Percentiles rank a stretch among this genome's conserved stretches.
phyloP scores from a whole-genome alignment of 2,888 invertebrate genomes.

The Muschampia plurimacula region DNA sequence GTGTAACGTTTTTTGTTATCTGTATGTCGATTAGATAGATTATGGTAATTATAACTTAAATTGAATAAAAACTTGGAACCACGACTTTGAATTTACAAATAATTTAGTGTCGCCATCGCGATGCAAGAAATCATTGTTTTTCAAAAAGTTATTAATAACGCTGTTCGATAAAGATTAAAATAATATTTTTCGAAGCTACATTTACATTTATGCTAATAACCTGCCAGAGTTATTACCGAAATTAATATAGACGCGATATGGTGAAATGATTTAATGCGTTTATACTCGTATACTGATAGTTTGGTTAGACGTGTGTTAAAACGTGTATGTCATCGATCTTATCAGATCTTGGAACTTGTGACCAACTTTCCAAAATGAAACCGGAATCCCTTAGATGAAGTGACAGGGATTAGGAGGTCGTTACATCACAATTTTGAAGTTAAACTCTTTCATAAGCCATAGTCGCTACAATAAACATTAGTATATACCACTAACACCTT shows the following conservation, averaged over 20 bases:
- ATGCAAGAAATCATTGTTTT: not conserved
- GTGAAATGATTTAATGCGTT: slow-evolving; percentile 24
- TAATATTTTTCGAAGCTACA: slow-evolving; percentile 22
- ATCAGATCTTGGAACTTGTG: slow-evolving; percentile 50
- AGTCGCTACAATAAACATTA: not conserved
- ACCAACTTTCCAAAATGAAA: slow-evolving; percentile 69
- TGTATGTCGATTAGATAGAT: not conserved
- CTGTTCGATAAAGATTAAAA: not conserved
- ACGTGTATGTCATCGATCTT: slow-evolving; percentile 58
- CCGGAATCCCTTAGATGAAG: slow-evolving; percentile 58
- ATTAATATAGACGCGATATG: slow-evolving; percentile 19
- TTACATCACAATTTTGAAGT: slow-evolving; percentile 8
- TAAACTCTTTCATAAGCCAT: not conserved
- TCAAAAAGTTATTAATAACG: not conserved
- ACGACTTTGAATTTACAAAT: not conserved
- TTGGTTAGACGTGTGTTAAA: slow-evolving; percentile 16
- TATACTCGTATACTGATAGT: not conserved
- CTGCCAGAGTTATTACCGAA: slow-evolving; percentile 20
- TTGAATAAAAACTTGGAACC: not conserved
- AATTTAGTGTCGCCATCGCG: not conserved
- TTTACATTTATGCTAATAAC: slow-evolving; percentile 27
- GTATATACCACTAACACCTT: not conserved
- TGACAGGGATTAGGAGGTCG: slow-evolving; percentile 39
- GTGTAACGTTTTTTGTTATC: not conserved
- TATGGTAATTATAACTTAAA: not conserved